Conservation (phyloP, 2,888 invertebrate species). For the Schizaphis graminum region DNA sequence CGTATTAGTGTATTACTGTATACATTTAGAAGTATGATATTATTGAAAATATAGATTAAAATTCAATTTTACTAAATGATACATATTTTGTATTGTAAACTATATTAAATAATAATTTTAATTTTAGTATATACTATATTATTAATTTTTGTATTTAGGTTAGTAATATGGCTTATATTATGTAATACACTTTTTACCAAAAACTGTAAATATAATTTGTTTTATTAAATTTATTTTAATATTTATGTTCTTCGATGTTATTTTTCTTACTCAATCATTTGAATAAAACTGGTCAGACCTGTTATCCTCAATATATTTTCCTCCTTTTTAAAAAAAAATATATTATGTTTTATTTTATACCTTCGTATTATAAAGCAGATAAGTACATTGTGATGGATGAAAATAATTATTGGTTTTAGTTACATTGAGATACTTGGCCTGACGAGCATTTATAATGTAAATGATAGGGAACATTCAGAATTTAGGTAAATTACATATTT, state of each 20-base stretch:
- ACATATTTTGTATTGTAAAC: neutral
- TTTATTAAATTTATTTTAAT: constrained; percentile 24
- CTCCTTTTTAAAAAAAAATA: too few relatives aligned
- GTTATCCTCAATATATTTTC: constrained; percentile 36
- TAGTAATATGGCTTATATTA: neutral
- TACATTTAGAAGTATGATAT: neutral
- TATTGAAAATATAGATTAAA: neutral
- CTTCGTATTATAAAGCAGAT: neutral
- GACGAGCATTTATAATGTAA: neutral
- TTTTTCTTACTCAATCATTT: constrained; percentile 46
- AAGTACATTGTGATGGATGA: constrained; percentile 14
- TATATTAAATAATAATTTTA: neutral
- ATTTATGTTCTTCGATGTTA: constrained; percentile 1
- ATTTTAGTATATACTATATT: neutral
- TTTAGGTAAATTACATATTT: constrained; percentile 30
- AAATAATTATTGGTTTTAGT: constrained; percentile 60
- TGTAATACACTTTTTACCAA: neutral
- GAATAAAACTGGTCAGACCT: constrained; percentile 58
- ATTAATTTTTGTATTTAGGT: neutral
- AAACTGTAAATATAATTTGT: neutral
- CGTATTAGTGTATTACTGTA: neutral
- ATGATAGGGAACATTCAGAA: neutral
- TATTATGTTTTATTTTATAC: neutral
- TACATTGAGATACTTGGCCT: neutral
- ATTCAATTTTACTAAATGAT: neutral